phyloP scores from a whole-genome alignment of 2,888 invertebrate species.

The Diadromus collaris region DNA sequence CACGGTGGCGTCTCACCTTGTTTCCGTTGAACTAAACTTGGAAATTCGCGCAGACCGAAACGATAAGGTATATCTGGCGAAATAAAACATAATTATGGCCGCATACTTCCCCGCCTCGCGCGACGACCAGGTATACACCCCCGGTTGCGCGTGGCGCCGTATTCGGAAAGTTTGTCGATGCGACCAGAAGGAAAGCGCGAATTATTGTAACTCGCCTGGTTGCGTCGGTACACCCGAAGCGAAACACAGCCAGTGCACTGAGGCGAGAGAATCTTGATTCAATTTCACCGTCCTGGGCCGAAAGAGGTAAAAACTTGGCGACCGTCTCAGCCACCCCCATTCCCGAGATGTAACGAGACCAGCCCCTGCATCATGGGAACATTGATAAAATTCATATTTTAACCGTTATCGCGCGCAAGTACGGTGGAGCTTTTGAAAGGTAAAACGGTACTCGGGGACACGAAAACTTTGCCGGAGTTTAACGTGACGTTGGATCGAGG shows the following conservation, averaged over 20 bases:
- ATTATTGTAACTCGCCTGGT: constrained; percentile 55
- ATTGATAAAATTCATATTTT: constrained; percentile 39
- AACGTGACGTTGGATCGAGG: constrained; percentile 26
- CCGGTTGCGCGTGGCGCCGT: constrained; percentile 36
- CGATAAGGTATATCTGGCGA: constrained; percentile 56
- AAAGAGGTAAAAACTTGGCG: constrained; percentile 48
- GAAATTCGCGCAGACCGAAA: constrained; percentile 54
- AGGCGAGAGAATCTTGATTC: constrained; percentile 57
- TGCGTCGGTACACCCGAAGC: constrained; percentile 56
- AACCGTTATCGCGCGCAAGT: background rate
- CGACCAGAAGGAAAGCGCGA: constrained; percentile 47
- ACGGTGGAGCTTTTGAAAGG: background rate
- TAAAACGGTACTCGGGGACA: constrained; percentile 10
- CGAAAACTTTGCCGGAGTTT: background rate
- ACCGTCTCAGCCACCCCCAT: background rate
- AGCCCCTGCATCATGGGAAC: constrained; percentile 13
- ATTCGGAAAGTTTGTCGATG: constrained; percentile 56
- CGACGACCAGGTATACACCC: constrained; percentile 20
- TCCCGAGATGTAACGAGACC: constrained; percentile 4
- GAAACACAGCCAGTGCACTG: constrained; percentile 25
- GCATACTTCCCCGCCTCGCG: constrained; percentile 29
- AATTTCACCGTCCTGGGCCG: constrained; percentile 56
- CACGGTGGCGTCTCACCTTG: constrained; percentile 23
- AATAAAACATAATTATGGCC: constrained; percentile 59
- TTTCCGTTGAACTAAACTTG: constrained; percentile 53